Percentiles rank a stretch among this genome's conserved stretches.
phyloP scores from a whole-genome alignment of 2,113 vertebrate genomes.

The Pithys albifrons region DNA sequence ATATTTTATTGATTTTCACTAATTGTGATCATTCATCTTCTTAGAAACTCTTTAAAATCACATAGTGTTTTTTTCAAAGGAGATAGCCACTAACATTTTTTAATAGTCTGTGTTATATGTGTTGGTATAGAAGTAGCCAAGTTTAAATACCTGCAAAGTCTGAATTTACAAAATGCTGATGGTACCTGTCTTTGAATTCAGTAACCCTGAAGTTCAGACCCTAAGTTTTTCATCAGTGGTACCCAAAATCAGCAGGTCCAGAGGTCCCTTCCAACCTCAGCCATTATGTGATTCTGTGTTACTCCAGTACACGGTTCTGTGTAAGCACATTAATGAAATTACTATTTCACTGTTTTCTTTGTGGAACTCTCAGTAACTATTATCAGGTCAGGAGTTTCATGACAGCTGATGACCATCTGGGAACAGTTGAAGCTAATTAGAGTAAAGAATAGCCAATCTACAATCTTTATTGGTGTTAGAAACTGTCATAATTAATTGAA shows the following conservation, averaged over 20 bases:
- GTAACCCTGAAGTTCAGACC: neutral
- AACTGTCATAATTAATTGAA: neutral
- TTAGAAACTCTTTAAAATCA: neutral
- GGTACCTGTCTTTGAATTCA: neutral
- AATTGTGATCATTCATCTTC: neutral
- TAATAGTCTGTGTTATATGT: neutral
- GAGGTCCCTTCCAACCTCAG: neutral
- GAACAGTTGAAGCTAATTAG: neutral
- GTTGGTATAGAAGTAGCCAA: neutral
- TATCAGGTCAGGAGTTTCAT: neutral
- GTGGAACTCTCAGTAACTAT: neutral
- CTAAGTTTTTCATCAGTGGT: fast-evolving
- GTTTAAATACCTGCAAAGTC: neutral
- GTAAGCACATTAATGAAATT: neutral
- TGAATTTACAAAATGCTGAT: neutral
- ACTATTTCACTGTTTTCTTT: neutral
- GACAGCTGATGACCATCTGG: neutral
- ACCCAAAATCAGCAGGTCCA: neutral
- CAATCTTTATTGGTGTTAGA: neutral
- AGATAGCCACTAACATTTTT: neutral
- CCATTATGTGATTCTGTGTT: neutral
- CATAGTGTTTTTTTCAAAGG: neutral
- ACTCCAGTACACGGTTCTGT: neutral
- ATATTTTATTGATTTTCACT: neutral
- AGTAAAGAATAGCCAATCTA: neutral